Evolutionary conservation across 2,888 invertebrate genomes (phyloP).

Genomic region (Cephus pulcher): DNA sequence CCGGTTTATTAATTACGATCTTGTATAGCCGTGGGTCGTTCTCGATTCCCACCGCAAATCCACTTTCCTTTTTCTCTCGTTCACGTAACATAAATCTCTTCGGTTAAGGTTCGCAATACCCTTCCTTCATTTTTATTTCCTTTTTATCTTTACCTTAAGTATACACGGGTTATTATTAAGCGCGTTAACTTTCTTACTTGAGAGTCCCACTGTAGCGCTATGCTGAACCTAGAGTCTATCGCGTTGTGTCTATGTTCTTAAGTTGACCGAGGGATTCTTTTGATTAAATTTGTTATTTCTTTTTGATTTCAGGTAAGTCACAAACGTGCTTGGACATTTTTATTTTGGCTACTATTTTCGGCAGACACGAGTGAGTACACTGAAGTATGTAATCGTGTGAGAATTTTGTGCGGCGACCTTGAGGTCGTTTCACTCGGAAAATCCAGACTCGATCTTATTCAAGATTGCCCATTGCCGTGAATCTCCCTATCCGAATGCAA

Average conservation of each 20-base stretch:
- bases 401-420: background rate
- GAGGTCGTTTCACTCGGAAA: constrained; percentile 31
- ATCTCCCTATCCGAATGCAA: constrained; percentile 60
- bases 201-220: background rate
- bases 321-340: background rate
- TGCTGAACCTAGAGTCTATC: background rate
- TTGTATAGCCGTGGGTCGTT: constrained; percentile 10
- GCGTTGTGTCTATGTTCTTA: background rate
- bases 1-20: constrained; percentile 57
- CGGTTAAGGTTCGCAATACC: constrained; percentile 3
- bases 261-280: background rate
- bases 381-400: background rate
- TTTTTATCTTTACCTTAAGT: background rate
- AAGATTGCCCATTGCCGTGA: constrained; percentile 45
- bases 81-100: background rate
- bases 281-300: constrained; percentile 22
- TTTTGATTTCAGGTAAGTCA: constrained; percentile 58
- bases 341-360: background rate
- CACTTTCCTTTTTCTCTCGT: background rate
- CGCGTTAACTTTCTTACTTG: background rate
- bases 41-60: constrained; percentile 9
- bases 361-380: background rate
- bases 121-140: constrained; percentile 3
- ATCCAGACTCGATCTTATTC: constrained; percentile 56
- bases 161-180: constrained; percentile 4